Percentiles rank a stretch among this genome's conserved stretches.
Evolutionary conservation across 2,113 vertebrate species (phyloP).

Genomic region (Parotia lawesii): DNA sequence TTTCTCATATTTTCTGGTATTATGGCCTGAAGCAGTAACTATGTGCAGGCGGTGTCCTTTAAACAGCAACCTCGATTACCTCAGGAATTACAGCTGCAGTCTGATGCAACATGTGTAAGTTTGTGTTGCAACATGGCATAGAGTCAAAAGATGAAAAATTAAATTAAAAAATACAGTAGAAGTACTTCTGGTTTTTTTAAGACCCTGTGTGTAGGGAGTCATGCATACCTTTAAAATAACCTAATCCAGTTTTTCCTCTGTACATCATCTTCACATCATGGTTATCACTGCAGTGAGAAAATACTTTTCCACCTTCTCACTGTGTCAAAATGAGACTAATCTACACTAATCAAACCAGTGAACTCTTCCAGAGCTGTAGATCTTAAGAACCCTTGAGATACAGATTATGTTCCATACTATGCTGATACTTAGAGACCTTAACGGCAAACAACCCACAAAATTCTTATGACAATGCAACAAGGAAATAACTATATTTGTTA

Average conservation of each 20-base stretch:
- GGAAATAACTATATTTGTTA: background rate
- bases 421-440: background rate
- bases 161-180: background rate
- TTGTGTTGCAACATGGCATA: background rate
- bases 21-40: background rate
- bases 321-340: background rate
- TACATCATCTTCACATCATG: background rate
- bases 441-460: background rate
- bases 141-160: background rate
- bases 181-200: background rate
- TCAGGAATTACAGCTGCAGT: background rate
- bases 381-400: background rate
- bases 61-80: background rate
- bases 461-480: background rate
- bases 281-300: background rate
- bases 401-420: background rate
- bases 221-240: background rate
- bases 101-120: background rate
- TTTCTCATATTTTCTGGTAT: background rate
- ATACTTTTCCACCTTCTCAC: background rate
- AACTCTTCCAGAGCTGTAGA: background rate
- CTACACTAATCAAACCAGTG: background rate
- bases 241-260: background rate
- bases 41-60: background rate
- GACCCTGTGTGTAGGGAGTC: background rate